Percentiles rank a stretch among this genome's conserved stretches.
Conservation (phyloP, 53 echinoderm and acorn worm genomes). For the Mesocentrotus franciscanus region DNA sequence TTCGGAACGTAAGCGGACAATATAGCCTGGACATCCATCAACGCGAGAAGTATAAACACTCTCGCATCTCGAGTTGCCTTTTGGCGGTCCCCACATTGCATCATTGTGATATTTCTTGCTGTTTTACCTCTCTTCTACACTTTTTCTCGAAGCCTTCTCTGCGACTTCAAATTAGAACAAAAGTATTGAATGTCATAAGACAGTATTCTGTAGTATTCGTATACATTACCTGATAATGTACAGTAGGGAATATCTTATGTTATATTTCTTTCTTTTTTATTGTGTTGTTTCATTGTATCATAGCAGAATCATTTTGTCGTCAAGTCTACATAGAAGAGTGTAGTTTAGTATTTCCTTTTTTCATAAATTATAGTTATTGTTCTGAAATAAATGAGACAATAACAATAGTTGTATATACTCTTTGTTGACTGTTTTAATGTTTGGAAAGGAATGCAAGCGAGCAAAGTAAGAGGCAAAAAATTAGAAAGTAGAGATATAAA, state of each 20-base stretch:
- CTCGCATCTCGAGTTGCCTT: background rate
- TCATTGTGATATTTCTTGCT: background rate
- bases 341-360: background rate
- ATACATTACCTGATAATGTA: background rate
- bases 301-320: conserved; percentile 29
- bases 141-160: background rate
- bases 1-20: background rate
- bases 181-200: conserved; percentile 1
- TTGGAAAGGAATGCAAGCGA: background rate
- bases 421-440: background rate
- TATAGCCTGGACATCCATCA: conserved; percentile 23
- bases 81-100: background rate
- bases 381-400: conserved; percentile 50
- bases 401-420: background rate
- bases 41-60: background rate
- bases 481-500: background rate
- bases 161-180: background rate
- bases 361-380: conserved; percentile 49
- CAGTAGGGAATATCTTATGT: background rate
- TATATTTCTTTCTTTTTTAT: background rate
- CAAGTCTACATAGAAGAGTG: conserved; percentile 46
- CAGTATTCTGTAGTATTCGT: background rate
- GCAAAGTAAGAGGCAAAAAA: background rate
- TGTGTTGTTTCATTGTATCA: conserved; percentile 26
- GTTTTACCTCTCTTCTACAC: background rate